Evolutionary conservation across 2,113 vertebrate species (phyloP).

Genomic region (Nesospiza acunhae): DNA sequence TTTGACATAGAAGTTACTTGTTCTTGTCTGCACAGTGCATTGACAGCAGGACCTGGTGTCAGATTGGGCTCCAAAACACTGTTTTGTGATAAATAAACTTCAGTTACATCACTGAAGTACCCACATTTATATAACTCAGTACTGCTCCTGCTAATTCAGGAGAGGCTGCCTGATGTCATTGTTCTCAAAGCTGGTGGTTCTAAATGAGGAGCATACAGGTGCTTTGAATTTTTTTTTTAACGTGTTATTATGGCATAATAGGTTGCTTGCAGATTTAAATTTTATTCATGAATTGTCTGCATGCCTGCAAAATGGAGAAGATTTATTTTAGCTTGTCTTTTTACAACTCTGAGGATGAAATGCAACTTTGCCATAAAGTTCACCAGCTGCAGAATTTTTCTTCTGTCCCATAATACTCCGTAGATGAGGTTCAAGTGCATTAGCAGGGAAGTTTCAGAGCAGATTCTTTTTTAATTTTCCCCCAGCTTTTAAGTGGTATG

Average conservation of each 20-base stretch:
- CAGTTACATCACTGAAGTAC: background rate
- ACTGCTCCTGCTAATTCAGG: background rate
- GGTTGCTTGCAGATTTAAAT: background rate
- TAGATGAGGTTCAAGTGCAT: background rate
- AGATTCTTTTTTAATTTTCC: background rate
- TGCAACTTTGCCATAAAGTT: conserved; percentile 6
- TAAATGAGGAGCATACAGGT: background rate
- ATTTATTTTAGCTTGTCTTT: conserved; percentile 18
- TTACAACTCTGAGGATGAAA: conserved; percentile 18
- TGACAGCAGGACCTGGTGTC: background rate
- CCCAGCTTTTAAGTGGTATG: background rate
- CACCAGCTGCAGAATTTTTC: background rate
- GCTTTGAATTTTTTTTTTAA: background rate
- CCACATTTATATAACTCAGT: background rate
- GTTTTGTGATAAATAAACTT: background rate
- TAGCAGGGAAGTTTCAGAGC: background rate
- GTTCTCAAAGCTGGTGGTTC: background rate
- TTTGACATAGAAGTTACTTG: background rate
- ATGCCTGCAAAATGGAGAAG: background rate
- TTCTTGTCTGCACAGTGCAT: background rate
- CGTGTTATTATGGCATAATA: background rate
- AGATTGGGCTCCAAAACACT: background rate
- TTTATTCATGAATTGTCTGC: background rate
- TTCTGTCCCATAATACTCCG: background rate
- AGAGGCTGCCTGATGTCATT: rapidly evolving